These are phyloP conservation scores for Trimorus sp. DNA, from an alignment of 2,888 invertebrate species.

Conservation along the genomic window DNA sequence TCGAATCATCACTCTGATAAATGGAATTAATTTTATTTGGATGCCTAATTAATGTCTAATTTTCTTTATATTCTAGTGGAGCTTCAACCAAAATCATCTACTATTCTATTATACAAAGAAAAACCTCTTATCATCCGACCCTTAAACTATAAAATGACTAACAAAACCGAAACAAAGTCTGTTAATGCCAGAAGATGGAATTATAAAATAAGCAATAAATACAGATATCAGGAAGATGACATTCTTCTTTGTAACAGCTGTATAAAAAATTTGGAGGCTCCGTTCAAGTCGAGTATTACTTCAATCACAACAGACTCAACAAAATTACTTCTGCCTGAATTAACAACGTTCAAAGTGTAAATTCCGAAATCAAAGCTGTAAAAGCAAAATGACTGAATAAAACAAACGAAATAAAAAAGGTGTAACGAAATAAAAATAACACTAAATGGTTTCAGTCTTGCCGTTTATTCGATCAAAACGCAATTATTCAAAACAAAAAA, in stretches of 20 bases:
- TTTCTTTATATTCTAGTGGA: constrained; percentile 8
- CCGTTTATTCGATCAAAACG: too few relatives aligned
- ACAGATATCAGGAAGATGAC: constrained; percentile 48
- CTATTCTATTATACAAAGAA: constrained; percentile 32
- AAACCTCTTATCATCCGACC: constrained; percentile 51
- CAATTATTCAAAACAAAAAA: too few relatives aligned
- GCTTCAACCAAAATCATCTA: constrained; percentile 28
- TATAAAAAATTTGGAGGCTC: background rate
- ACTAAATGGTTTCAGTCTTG: too few relatives aligned
- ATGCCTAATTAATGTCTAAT: too few relatives aligned
- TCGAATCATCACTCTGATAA: background rate
- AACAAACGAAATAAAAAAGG: too few relatives aligned
- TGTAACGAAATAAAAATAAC: too few relatives aligned
- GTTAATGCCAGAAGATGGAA: constrained; percentile 68
- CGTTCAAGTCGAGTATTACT: too few relatives aligned
- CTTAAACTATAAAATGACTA: constrained; percentile 15
- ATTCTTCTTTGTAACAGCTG: background rate
- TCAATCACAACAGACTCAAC: too few relatives aligned
- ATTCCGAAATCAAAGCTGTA: too few relatives aligned
- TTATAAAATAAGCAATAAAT: constrained; percentile 77
- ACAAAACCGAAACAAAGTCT: constrained; percentile 13
- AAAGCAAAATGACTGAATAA: too few relatives aligned
- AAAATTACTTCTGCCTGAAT: too few relatives aligned
- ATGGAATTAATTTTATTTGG: background rate
- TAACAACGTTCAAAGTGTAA: too few relatives aligned